phyloP scores from a whole-genome alignment of 2,888 invertebrate species.

The Zootermopsis nevadensis region DNA sequence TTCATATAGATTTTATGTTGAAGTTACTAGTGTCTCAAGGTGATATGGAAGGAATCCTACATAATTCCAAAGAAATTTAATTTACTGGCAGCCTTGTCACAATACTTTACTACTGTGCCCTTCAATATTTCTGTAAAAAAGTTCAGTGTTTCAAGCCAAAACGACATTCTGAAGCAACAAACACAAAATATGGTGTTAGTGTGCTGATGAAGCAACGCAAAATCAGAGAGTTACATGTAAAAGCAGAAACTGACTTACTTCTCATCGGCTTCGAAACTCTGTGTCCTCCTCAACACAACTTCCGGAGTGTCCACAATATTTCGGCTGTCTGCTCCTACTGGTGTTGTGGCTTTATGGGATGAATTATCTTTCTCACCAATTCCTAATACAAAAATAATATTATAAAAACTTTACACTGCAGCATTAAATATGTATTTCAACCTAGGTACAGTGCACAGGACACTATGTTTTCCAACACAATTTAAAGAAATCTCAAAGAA shows the following conservation, averaged over 20 bases:
- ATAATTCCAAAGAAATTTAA: too few relatives aligned
- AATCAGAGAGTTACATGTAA: background rate
- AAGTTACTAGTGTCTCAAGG: too few relatives aligned
- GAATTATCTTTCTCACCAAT: conserved; percentile 63
- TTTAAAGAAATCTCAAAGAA: too few relatives aligned
- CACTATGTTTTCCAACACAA: too few relatives aligned
- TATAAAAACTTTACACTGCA: too few relatives aligned
- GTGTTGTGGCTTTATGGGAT: conserved; percentile 57
- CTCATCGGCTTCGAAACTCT: conserved; percentile 89
- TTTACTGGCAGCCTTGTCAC: background rate
- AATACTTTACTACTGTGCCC: conserved; percentile 7
- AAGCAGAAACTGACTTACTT: conserved; percentile 73
- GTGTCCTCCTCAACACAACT: conserved; percentile 81
- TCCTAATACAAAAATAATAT: conserved; percentile 55
- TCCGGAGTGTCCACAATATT: conserved; percentile 67
- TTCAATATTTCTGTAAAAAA: background rate
- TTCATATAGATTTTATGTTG: too few relatives aligned
- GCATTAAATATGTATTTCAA: too few relatives aligned
- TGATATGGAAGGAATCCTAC: too few relatives aligned
- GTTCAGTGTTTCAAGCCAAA: background rate
- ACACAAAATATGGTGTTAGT: conserved; percentile 4
- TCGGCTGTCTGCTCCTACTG: conserved; percentile 61
- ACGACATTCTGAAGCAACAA: conserved; percentile 18
- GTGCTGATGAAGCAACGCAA: conserved; percentile 35
- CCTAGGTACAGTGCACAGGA: too few relatives aligned